Conservation (phyloP, 2,797 vertebrate genomes). For the Diplodus sargus region DNA sequence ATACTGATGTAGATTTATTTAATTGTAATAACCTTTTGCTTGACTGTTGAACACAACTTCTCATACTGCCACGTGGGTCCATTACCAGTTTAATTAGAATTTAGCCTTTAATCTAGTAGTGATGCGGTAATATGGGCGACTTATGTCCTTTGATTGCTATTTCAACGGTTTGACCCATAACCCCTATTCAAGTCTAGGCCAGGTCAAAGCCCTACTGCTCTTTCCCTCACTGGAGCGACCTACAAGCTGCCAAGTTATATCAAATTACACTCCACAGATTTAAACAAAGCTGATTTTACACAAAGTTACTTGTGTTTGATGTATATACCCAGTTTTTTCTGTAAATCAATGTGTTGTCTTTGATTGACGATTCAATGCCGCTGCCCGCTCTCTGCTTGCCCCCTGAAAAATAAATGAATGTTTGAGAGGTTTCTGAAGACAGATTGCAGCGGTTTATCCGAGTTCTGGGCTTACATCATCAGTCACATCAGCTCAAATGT, state of each 20-base stretch:
- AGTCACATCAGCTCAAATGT: slow-evolving; percentile 29
- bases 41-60: background rate
- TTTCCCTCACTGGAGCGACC: background rate
- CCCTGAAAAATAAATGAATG: slow-evolving; percentile 30
- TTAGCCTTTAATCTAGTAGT: background rate
- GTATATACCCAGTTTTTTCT: background rate
- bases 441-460: slow-evolving; percentile 31
- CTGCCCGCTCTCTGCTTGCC: slow-evolving; percentile 8
- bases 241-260: slow-evolving; percentile 12
- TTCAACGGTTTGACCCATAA: slow-evolving; percentile 25
- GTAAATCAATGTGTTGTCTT: slow-evolving; percentile 10
- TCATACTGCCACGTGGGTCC: slow-evolving; percentile 1
- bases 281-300: slow-evolving; percentile 3
- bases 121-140: background rate
- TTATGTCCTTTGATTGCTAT: slow-evolving; percentile 19
- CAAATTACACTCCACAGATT: slow-evolving; percentile 2
- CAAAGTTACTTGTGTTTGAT: background rate
- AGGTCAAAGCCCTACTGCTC: slow-evolving; percentile 19
- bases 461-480: slow-evolving; percentile 19
- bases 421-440: slow-evolving; percentile 38
- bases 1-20: background rate
- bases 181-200: slow-evolving; percentile 17
- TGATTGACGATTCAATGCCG: slow-evolving; percentile 29
- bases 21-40: background rate
- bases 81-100: background rate